phyloP scores from a whole-genome alignment of 2,113 vertebrate species.

The Gallinago media region DNA sequence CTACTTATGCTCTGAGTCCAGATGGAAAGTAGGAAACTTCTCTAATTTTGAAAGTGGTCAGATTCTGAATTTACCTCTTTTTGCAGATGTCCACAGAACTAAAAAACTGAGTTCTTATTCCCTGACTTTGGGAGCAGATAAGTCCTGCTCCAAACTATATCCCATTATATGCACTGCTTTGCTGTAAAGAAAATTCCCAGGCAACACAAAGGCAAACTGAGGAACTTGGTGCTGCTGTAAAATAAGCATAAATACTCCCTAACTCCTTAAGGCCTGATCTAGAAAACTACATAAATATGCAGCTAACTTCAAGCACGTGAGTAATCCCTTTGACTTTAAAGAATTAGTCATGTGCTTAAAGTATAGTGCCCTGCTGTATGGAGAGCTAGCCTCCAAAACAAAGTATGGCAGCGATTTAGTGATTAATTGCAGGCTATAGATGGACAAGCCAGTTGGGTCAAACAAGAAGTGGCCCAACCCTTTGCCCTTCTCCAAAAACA shows the following conservation, averaged over 20 bases:
- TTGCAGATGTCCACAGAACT: neutral
- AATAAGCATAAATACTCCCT: neutral
- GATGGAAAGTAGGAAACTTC: neutral
- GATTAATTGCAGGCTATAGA: constrained; percentile 45
- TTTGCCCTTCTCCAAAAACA: constrained; percentile 60
- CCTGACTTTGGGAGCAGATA: neutral
- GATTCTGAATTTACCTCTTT: neutral
- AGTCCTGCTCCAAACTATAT: neutral
- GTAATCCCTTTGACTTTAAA: constrained; percentile 52
- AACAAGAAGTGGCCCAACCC: constrained; percentile 59
- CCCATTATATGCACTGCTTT: accelerated
- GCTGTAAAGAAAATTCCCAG: neutral
- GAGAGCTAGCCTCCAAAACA: constrained; percentile 12
- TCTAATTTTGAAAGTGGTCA: neutral
- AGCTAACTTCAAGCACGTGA: constrained; percentile 28
- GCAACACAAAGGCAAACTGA: neutral
- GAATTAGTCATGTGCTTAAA: constrained; percentile 29
- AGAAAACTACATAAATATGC: neutral
- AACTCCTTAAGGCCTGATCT: neutral
- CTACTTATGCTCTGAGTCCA: neutral
- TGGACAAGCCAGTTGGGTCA: constrained; percentile 51
- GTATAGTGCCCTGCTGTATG: neutral
- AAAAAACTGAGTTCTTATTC: neutral
- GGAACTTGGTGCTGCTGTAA: neutral
- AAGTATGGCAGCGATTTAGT: constrained; percentile 52